Conservation (phyloP, 2,113 vertebrate species). For the Corythaixoides concolor region DNA sequence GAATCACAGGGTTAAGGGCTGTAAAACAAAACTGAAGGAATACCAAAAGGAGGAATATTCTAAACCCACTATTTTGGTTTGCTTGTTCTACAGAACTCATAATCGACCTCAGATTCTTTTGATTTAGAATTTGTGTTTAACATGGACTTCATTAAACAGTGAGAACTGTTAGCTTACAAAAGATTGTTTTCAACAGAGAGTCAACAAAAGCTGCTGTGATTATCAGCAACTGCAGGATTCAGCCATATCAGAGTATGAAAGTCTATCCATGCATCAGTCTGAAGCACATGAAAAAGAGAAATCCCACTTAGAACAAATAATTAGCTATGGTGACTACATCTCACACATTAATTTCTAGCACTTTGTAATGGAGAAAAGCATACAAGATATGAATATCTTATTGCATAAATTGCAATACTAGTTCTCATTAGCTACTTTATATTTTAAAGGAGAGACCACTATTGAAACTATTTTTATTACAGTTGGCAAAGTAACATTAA, state of each 20-base stretch:
- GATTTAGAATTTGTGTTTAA: neutral
- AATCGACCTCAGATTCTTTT: neutral
- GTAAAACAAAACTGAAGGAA: neutral
- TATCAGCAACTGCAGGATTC: neutral
- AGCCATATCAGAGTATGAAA: neutral
- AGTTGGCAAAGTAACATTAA: neutral
- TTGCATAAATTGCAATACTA: neutral
- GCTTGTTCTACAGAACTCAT: neutral
- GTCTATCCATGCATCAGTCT: neutral
- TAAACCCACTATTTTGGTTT: neutral
- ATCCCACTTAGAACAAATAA: neutral
- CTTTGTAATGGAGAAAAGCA: neutral
- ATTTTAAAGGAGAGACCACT: neutral
- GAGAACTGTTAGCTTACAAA: neutral
- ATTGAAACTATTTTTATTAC: neutral
- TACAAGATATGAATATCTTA: neutral
- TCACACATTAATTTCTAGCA: neutral
- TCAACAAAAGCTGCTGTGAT: neutral
- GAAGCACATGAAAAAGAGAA: neutral
- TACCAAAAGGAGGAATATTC: neutral
- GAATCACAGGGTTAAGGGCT: neutral
- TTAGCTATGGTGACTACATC: neutral
- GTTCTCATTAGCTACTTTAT: neutral
- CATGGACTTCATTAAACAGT: neutral
- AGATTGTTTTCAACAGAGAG: neutral